Percentiles rank a stretch among this genome's conserved stretches.
These are phyloP conservation scores for Calycopis cecrops DNA, from an alignment of 1,140 invertebrate genomes.

Conservation along the genomic window DNA sequence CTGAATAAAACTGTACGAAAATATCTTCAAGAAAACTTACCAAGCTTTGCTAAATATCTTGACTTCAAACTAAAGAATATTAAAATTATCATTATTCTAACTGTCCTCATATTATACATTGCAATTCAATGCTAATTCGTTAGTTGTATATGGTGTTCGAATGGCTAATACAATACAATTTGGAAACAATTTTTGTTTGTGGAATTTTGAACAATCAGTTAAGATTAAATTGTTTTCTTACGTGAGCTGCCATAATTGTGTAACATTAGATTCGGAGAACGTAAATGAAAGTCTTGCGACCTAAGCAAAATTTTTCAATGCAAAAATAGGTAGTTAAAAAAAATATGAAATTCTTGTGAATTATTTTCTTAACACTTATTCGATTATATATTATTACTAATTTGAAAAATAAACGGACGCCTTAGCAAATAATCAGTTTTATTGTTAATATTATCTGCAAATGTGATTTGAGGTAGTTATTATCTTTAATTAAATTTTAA, in stretches of 20 bases:
- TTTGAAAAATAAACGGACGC: too few species aligned
- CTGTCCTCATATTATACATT: neutral
- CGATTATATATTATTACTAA: neutral
- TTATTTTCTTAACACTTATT: neutral
- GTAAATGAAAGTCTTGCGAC: too few species aligned
- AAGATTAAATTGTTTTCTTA: slow-evolving; percentile 4
- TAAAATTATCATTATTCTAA: neutral
- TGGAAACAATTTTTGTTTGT: slow-evolving; percentile 9
- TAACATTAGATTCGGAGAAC: too few species aligned
- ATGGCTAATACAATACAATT: neutral
- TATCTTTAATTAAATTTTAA: too few species aligned
- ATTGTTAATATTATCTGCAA: too few species aligned
- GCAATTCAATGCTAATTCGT: neutral
- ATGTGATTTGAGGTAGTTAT: too few species aligned
- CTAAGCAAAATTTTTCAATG: neutral
- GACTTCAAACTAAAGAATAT: slow-evolving; percentile 16
- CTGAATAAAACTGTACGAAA: neutral
- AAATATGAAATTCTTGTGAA: neutral
- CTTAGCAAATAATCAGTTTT: too few species aligned
- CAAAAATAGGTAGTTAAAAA: neutral
- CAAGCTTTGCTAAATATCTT: slow-evolving; percentile 20
- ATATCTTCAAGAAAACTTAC: slow-evolving; percentile 9
- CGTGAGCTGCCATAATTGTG: neutral
- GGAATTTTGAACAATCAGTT: slow-evolving; percentile 6
- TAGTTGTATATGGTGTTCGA: neutral